phyloP scores from a whole-genome alignment of 1,140 invertebrate species.

The Belonocnema kinseyi region DNA sequence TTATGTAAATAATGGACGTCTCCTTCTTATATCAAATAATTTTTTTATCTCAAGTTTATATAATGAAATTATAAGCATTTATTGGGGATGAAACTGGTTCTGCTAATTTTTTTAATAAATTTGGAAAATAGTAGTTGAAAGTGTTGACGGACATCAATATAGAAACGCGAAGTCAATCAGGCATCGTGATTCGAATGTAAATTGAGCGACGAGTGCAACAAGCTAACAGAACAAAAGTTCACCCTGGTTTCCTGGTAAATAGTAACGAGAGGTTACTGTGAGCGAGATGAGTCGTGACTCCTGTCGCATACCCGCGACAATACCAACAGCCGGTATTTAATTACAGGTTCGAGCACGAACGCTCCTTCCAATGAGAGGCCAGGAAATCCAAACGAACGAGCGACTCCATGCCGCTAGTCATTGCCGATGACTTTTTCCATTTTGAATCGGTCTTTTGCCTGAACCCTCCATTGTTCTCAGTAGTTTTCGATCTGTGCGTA shows the following conservation, averaged over 20 bases:
- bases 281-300: constrained; percentile 43
- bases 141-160: constrained; percentile 33
- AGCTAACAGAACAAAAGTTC: constrained; percentile 53
- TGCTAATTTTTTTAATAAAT: constrained; percentile 31
- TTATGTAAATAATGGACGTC: too few relatives aligned
- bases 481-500: too few relatives aligned
- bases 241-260: constrained; percentile 55
- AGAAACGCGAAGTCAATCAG: constrained; percentile 43
- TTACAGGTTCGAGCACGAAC: constrained; percentile 37
- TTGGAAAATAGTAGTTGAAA: constrained; percentile 23
- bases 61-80: too few relatives aligned
- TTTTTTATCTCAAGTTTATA: too few relatives aligned
- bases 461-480: too few relatives aligned
- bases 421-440: background rate
- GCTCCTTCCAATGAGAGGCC: background rate
- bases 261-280: constrained; percentile 50
- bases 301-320: constrained; percentile 39
- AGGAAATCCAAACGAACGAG: background rate
- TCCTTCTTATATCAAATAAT: too few relatives aligned
- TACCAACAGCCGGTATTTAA: constrained; percentile 48
- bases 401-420: background rate
- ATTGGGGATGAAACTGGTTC: constrained; percentile 15
- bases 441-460: too few relatives aligned
- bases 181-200: constrained; percentile 52
- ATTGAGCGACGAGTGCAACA: constrained; percentile 41